Conservation (phyloP, 2,888 invertebrate species). For the Drosophila basisetae region DNA sequence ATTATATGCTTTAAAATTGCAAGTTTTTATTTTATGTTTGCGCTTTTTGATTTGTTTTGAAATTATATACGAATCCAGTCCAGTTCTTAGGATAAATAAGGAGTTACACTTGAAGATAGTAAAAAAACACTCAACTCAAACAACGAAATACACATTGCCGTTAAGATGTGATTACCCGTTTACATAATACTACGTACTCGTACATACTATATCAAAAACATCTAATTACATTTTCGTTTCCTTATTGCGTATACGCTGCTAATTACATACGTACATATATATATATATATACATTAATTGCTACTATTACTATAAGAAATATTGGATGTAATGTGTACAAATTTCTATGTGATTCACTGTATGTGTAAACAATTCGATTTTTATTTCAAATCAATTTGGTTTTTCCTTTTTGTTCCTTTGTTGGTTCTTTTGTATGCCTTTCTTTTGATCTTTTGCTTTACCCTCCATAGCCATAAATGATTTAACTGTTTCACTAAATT, state of each 20-base stretch:
- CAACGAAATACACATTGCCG: slow-evolving; percentile 42
- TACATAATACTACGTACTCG: slow-evolving; percentile 7
- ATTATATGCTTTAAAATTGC: background rate
- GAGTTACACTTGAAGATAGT: slow-evolving; percentile 4
- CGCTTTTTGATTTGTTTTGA: slow-evolving; percentile 1
- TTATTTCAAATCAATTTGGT: slow-evolving; percentile 33
- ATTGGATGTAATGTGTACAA: slow-evolving; percentile 84
- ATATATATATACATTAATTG: slow-evolving; percentile 73
- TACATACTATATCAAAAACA: slow-evolving; percentile 50
- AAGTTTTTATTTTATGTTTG: background rate
- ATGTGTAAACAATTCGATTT: slow-evolving; percentile 76
- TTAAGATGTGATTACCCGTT: slow-evolving; percentile 51
- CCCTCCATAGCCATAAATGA: slow-evolving; percentile 34
- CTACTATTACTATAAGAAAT: slow-evolving; percentile 74
- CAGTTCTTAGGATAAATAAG: slow-evolving; percentile 1
- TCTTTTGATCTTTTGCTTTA: slow-evolving; percentile 28
- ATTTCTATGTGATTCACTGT: slow-evolving; percentile 85
- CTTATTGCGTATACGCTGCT: slow-evolving; percentile 71
- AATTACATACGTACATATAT: slow-evolving; percentile 60
- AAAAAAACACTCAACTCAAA: background rate
- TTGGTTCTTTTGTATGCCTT: slow-evolving; percentile 39
- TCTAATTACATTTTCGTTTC: slow-evolving; percentile 58
- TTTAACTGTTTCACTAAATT: slow-evolving; percentile 38
- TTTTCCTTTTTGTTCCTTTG: slow-evolving; percentile 7
- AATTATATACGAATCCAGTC: background rate